phyloP scores from a whole-genome alignment of 2,113 vertebrate genomes.

The Deroptyus accipitrinus region DNA sequence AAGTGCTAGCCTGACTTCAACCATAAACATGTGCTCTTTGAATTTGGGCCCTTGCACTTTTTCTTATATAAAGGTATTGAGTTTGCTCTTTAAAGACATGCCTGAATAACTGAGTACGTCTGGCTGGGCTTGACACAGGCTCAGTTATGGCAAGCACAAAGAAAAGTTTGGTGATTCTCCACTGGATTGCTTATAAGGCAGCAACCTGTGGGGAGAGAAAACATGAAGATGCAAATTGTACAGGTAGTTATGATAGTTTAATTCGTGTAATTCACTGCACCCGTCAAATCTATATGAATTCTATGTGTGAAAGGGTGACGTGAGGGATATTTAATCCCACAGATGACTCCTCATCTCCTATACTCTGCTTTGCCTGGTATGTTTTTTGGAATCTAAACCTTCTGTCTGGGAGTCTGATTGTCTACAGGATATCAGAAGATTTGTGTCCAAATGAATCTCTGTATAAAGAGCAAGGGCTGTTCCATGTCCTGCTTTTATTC shows the following conservation, averaged over 20 bases:
- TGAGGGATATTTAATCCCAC: too few species aligned
- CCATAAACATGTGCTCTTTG: not conserved
- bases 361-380: not conserved
- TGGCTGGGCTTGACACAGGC: not conserved
- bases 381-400: not conserved
- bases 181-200: not conserved
- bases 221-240: not conserved
- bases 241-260: not conserved
- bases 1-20: not conserved
- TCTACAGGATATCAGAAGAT: not conserved
- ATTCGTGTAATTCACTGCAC: not conserved
- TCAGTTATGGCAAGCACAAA: not conserved
- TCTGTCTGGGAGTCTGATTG: not conserved
- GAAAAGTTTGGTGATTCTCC: not conserved
- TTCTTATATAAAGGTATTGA: accelerated
- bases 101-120: not conserved
- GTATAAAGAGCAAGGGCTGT: not conserved
- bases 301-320: not conserved
- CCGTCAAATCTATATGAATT: not conserved
- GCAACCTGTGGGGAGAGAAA: not conserved
- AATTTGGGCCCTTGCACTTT: not conserved
- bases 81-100: not conserved
- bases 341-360: not conserved
- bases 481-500: not conserved
- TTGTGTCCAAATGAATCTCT: not conserved